Evolutionary conservation across 1,140 invertebrate species (phyloP).

Genomic region (Drosophila ambigua): DNA sequence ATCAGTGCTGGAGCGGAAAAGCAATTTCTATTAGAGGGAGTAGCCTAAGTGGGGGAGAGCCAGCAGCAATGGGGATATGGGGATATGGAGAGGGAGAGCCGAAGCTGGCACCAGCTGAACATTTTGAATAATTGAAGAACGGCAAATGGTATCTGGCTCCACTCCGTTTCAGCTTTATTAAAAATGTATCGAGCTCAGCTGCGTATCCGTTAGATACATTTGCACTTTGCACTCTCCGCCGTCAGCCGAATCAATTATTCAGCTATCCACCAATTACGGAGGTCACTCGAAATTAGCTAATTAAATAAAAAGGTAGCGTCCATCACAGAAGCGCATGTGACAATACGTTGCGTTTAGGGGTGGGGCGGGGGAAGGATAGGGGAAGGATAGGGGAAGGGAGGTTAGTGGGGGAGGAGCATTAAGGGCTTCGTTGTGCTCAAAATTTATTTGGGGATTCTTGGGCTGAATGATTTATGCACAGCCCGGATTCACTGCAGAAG

Average conservation of each 20-base stretch:
- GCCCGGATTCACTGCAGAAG: conserved; percentile 20
- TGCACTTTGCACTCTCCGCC: conserved; percentile 63
- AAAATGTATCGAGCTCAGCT: conserved; percentile 59
- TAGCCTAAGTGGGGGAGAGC: too few species aligned
- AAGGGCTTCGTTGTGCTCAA: background rate
- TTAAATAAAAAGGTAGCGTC: conserved; percentile 67
- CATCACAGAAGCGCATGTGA: conserved; percentile 34
- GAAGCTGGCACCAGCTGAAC: background rate
- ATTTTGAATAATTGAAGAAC: conserved; percentile 61
- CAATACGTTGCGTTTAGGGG: conserved; percentile 46
- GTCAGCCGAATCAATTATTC: conserved; percentile 63
- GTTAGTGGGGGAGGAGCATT: background rate
- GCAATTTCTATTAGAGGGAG: conserved; percentile 13
- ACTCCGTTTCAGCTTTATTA: conserved; percentile 42
- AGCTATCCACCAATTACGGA: conserved; percentile 62
- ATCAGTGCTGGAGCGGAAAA: conserved; percentile 10
- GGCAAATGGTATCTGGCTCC: conserved; percentile 18
- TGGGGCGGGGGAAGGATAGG: too few species aligned
- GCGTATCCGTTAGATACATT: conserved; percentile 59
- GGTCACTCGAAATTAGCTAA: conserved; percentile 67
- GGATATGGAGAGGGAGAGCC: too few species aligned
- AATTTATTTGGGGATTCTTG: conserved; percentile 8
- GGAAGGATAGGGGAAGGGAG: too few species aligned
- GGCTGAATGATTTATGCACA: conserved; percentile 52
- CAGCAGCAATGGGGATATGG: background rate